phyloP scores from a whole-genome alignment of 2,888 invertebrate genomes.

The Drosophila recens region DNA sequence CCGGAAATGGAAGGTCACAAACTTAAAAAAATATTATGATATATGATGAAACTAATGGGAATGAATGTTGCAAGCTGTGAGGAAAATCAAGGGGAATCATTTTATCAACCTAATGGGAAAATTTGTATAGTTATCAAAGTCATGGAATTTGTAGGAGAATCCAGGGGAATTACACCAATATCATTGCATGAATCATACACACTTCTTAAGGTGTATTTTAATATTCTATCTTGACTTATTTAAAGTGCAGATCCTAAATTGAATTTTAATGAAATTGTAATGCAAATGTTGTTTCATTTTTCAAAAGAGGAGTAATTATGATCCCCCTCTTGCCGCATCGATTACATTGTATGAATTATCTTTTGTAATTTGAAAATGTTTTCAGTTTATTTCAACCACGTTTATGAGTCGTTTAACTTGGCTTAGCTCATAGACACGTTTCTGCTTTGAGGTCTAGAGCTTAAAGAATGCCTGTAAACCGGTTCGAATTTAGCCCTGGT shows the following conservation, averaged over 20 bases:
- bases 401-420: slow-evolving; percentile 48
- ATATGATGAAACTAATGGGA: slow-evolving; percentile 6
- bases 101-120: not conserved
- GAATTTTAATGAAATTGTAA: slow-evolving; percentile 14
- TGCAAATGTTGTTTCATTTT: slow-evolving; percentile 7
- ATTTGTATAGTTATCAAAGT: not conserved
- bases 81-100: not conserved
- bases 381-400: slow-evolving; percentile 32
- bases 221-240: not conserved
- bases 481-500: slow-evolving; percentile 56
- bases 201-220: not conserved
- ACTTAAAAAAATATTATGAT: slow-evolving; percentile 8
- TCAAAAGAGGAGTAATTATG: not conserved
- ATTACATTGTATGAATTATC: slow-evolving; percentile 43
- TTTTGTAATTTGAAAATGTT: slow-evolving; percentile 42
- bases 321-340: not conserved
- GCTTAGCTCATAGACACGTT: slow-evolving; percentile 42
- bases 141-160: not conserved
- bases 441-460: slow-evolving; percentile 2
- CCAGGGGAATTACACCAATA: not conserved
- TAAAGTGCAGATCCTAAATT: slow-evolving; percentile 1
- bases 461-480: slow-evolving; percentile 40
- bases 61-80: not conserved
- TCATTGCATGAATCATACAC: not conserved
- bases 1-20: slow-evolving; percentile 60